Evolutionary conservation across 2,797 vertebrate genomes (phyloP).

Genomic region (Nothura maculosa): DNA sequence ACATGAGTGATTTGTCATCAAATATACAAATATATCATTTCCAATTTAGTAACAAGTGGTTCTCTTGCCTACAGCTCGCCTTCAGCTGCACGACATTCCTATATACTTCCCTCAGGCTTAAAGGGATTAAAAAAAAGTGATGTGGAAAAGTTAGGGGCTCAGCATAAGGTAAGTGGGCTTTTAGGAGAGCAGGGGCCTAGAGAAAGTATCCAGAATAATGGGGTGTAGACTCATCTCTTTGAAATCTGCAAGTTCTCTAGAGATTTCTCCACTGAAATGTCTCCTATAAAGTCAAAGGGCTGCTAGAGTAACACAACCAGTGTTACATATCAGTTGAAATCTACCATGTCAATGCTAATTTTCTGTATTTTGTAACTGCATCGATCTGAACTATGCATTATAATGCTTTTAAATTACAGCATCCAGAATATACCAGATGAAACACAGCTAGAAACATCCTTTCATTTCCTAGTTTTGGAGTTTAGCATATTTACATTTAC

Average conservation of each 20-base stretch:
- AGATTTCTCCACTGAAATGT: not conserved
- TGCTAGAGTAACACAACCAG: not conserved
- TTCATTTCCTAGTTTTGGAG: not conserved
- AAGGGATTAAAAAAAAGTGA: not conserved
- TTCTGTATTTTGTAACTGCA: not conserved
- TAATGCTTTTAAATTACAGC: not conserved
- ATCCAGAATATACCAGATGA: not conserved
- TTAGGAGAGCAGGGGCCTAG: not conserved
- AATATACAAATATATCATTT: not conserved
- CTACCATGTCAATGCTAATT: not conserved
- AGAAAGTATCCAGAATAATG: not conserved
- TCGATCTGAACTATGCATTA: not conserved
- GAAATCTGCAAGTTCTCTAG: not conserved
- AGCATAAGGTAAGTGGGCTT: not conserved
- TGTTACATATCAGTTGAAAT: not conserved
- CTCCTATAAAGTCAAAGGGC: not conserved
- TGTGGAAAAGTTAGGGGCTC: not conserved
- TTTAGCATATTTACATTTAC: not conserved
- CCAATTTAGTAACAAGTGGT: not conserved
- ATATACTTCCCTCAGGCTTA: not conserved
- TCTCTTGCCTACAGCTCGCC: not conserved
- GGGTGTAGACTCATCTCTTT: not conserved
- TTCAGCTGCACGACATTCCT: not conserved
- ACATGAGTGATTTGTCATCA: not conserved
- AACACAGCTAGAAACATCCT: not conserved